Evolutionary conservation across 1,140 invertebrate genomes (phyloP), one percentile per base, ranked within the genome.

Genomic region (Heliconius eleuchia): DNA sequence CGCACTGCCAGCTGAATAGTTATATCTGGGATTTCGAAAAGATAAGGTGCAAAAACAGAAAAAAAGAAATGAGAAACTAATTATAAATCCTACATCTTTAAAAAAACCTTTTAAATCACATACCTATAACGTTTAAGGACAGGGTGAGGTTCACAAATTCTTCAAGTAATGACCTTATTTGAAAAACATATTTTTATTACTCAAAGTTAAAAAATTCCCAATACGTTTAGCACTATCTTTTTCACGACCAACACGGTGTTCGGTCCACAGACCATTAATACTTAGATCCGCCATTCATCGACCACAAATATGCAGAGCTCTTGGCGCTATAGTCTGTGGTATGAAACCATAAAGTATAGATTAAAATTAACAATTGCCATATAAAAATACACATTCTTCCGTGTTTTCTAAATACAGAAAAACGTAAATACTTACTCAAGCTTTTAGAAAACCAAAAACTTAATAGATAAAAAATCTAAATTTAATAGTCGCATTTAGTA

Each of bases 21-120:
- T 88, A 72, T 86, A 85, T 84, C 86, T 87, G 85, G 87, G 87
- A 89, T 89, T 87, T 89, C 87, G 81, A 85, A 88, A 89, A 83
- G 85, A 87, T 86, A 83, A 84, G 83, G 81, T 90, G 86, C 86
- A 85, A 90, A 92, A 89, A 93, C 87, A 90, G 84, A 90, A 88
- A 88, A 92, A 88, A 85, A 89, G 84, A 84, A 88, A 90, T 87
- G 91, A 85, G 83, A 90, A 88, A 88, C 86, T 87, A 89, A 91
- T 91, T 89, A 88, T 86, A 84, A 88, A 84, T 83, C 79, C 82
- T 81, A 89, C 84, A 85, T 90, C 83, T 81, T 55, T 74, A 46
- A 57, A 81, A 81, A 66, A 77, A 16, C 18, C 46, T 71, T 34
- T 34, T 71, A 75, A 52, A 42, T 55, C 50, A 81, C 76, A 78